Conservation (phyloP, 2,888 invertebrate species). For the Andrena praecox region DNA sequence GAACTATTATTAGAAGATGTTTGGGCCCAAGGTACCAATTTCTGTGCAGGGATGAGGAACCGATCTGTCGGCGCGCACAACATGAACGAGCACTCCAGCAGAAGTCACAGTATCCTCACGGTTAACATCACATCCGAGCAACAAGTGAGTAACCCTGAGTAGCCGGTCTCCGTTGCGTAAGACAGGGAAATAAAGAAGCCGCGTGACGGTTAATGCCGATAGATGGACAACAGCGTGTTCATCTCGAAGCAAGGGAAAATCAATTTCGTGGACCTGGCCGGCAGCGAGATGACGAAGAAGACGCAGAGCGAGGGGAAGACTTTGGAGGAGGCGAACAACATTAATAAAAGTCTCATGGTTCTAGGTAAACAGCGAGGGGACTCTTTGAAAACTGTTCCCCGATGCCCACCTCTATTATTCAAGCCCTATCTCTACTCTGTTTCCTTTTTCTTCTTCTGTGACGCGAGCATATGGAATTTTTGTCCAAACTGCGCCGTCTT, state of each 20-base stretch:
- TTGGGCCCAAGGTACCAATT: not conserved
- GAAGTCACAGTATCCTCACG: conserved; percentile 96
- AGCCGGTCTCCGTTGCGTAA: not conserved
- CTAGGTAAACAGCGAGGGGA: conserved; percentile 87
- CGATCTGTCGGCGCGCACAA: conserved; percentile 95
- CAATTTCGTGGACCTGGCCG: conserved; percentile 97
- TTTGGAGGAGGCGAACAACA: conserved; percentile 97
- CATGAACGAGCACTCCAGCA: conserved; percentile 96
- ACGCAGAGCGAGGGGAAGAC: conserved; percentile 95
- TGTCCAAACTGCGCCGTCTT: not conserved
- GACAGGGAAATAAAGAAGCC: not conserved
- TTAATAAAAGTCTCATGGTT: conserved; percentile 97
- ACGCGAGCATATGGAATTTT: not conserved
- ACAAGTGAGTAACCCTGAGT: conserved; percentile 86
- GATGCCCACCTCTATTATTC: no score
- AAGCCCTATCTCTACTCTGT: not conserved
- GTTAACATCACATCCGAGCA: conserved; percentile 95
- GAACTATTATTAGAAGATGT: no score
- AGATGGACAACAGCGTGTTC: conserved; percentile 91
- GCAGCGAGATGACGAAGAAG: conserved; percentile 98
- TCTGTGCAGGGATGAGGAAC: conserved; percentile 92
- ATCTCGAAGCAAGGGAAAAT: conserved; percentile 97
- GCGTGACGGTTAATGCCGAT: conserved; percentile 12
- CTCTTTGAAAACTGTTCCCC: not conserved
- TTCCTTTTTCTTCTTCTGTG: not conserved